Percentiles rank a stretch among this genome's conserved stretches.
phyloP scores from a whole-genome alignment of 2,113 vertebrate genomes.

The Brachyhypopomus occidentalis region DNA sequence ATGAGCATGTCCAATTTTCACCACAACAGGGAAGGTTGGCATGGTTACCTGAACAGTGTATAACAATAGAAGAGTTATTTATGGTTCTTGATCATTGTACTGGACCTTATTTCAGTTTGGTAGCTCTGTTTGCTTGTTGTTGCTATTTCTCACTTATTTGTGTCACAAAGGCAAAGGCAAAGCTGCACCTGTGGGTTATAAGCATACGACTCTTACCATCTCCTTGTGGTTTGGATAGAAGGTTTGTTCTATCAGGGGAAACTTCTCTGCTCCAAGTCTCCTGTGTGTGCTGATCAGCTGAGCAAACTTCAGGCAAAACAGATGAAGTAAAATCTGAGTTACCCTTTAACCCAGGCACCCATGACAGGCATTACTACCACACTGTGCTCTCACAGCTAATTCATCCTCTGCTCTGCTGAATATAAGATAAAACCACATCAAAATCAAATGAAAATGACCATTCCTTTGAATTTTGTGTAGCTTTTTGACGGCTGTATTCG shows the following conservation, averaged over 20 bases:
- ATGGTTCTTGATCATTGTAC: neutral
- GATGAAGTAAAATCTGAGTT: conserved; percentile 18
- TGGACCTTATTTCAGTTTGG: neutral
- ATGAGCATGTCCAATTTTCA: conserved; percentile 99
- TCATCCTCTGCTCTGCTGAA: too few relatives aligned
- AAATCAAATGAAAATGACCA: too few relatives aligned
- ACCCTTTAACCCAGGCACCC: neutral
- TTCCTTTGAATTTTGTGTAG: too few relatives aligned
- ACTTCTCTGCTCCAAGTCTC: conserved; percentile 88
- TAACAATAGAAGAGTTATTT: neutral
- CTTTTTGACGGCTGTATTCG: too few relatives aligned
- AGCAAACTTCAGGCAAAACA: conserved; percentile 83
- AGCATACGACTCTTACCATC: conserved; percentile 79
- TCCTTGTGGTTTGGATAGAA: conserved; percentile 97
- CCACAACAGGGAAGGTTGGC: conserved; percentile 94
- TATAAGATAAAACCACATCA: too few relatives aligned
- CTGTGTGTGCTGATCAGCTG: conserved; percentile 90
- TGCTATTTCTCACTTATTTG: neutral
- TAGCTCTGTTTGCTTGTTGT: neutral
- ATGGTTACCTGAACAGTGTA: conserved; percentile 84
- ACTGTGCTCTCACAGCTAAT: neutral
- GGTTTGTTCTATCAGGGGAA: conserved; percentile 93
- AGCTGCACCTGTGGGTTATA: too few relatives aligned
- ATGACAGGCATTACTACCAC: neutral
- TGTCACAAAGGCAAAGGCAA: neutral